Conservation (phyloP, 2,888 invertebrate genomes). For the Euzophera pinguis region DNA sequence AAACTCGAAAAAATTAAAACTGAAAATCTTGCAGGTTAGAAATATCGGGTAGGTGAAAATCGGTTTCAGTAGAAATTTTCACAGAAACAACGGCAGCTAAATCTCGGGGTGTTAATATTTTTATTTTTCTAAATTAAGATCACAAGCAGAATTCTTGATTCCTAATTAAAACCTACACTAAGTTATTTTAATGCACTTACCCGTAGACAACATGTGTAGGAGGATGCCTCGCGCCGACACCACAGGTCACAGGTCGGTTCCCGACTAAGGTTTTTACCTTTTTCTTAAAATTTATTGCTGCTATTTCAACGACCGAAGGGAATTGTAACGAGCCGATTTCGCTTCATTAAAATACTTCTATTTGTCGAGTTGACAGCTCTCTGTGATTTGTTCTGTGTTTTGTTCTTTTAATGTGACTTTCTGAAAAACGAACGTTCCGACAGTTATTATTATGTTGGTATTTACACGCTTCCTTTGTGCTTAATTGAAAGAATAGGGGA, state of each 20-base stretch:
- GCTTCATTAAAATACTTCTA: slow-evolving; percentile 73
- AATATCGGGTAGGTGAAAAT: too few species aligned
- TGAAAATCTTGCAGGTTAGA: too few species aligned
- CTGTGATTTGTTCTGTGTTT: slow-evolving; percentile 62
- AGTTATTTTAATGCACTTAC: slow-evolving; percentile 20
- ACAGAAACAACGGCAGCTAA: too few species aligned
- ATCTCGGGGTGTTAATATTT: too few species aligned
- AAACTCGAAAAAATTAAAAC: too few species aligned
- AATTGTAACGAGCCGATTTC: slow-evolving; percentile 58
- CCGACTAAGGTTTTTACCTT: slow-evolving; percentile 51
- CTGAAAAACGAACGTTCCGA: slow-evolving; percentile 3
- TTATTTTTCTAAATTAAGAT: too few species aligned
- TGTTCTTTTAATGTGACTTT: slow-evolving; percentile 33
- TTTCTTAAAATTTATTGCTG: slow-evolving; percentile 46
- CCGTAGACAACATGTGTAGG: slow-evolving; percentile 9
- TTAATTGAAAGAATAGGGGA: slow-evolving; percentile 9
- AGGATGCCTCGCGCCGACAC: slow-evolving; percentile 7
- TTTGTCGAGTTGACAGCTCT: slow-evolving; percentile 55
- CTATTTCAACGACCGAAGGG: slow-evolving; percentile 45
- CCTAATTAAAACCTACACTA: slow-evolving; percentile 15
- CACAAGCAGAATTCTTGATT: neutral
- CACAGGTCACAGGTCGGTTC: slow-evolving; percentile 41
- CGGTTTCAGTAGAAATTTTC: too few species aligned
- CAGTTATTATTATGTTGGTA: slow-evolving; percentile 1
- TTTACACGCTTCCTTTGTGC: slow-evolving; percentile 11